These are phyloP conservation scores for Ceriagrion tenellum DNA, from an alignment of 2,888 invertebrate species.

Conservation along the genomic window DNA sequence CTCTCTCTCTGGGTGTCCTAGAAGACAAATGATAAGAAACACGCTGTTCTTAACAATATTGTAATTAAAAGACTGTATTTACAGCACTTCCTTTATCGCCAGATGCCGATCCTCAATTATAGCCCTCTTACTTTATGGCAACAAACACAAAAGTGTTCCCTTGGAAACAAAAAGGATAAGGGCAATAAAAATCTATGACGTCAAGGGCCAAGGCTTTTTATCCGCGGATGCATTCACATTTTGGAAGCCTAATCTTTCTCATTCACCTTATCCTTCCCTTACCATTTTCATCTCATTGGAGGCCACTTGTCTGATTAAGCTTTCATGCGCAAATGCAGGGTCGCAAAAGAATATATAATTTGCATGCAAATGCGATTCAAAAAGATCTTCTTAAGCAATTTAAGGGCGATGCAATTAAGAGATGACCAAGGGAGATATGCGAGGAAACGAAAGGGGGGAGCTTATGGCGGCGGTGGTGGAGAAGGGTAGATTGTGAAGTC, in stretches of 20 bases:
- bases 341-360: not conserved
- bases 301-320: not conserved
- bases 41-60: too few relatives aligned
- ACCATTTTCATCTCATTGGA: not conserved
- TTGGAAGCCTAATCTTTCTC: not conserved
- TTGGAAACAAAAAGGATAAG: not conserved
- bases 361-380: not conserved
- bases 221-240: not conserved
- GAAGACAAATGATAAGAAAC: too few relatives aligned
- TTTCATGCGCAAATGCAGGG: not conserved
- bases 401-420: constrained; percentile 1
- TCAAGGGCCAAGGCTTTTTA: not conserved
- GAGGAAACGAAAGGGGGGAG: not conserved
- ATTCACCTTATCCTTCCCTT: not conserved
- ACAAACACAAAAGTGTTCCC: not conserved
- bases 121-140: not conserved
- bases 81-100: not conserved
- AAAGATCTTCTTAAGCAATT: not conserved
- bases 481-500: not conserved
- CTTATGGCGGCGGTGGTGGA: not conserved
- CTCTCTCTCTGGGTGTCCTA: too few relatives aligned
- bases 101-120: not conserved
- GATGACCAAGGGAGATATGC: not conserved
- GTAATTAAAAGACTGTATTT: not conserved
- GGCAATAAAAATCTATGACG: not conserved